Conservation (phyloP, 2,797 vertebrate genomes). For the Smutsia temminckii region DNA sequence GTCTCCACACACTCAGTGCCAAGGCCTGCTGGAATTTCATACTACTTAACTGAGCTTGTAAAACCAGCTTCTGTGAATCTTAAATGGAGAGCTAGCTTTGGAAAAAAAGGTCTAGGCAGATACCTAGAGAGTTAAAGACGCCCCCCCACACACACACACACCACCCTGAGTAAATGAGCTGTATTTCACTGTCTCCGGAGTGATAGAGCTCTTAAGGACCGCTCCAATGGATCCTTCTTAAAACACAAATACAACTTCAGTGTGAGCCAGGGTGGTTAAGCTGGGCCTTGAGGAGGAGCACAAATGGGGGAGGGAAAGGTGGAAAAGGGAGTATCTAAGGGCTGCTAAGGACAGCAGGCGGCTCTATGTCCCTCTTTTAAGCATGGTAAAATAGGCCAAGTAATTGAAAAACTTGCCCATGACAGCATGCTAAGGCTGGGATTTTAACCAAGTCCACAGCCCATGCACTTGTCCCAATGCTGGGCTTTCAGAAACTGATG, state of each 20-base stretch:
- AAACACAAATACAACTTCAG: neutral
- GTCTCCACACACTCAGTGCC: neutral
- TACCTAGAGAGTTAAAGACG: neutral
- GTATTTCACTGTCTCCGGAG: neutral
- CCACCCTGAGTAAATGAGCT: neutral
- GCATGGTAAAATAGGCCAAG: neutral
- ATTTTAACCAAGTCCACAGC: neutral
- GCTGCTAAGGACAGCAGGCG: neutral
- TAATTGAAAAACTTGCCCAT: neutral
- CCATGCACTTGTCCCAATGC: neutral
- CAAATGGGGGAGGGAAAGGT: neutral
- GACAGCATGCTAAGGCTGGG: neutral
- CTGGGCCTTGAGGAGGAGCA: neutral
- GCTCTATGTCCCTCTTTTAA: neutral
- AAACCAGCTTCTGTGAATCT: neutral
- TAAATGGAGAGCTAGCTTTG: neutral
- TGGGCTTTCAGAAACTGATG: constrained; percentile 13
- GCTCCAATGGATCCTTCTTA: neutral
- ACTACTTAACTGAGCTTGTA: neutral
- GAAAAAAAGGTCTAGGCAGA: neutral
- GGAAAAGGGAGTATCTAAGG: neutral
- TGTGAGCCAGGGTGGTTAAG: neutral
- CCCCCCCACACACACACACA: neutral
- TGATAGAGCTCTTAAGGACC: neutral
- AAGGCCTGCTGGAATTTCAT: neutral